Evolutionary conservation across 1,140 invertebrate genomes (phyloP).

Genomic region (Trichonephila clavata): DNA sequence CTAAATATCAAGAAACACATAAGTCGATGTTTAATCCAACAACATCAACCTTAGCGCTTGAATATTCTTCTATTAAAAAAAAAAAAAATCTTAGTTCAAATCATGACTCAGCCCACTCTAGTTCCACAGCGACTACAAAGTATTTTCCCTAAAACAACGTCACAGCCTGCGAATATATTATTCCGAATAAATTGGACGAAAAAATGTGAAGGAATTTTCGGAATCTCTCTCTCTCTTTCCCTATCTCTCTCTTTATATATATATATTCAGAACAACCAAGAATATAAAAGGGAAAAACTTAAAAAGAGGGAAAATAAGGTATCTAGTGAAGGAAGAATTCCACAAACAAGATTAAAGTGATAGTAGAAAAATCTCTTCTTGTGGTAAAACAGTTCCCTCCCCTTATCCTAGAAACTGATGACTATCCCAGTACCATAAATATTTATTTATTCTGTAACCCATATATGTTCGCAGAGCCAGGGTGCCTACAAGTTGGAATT

Average conservation of each 20-base stretch:
- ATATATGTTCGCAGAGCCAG: not conserved
- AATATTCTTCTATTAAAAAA: no score
- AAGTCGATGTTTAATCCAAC: no score
- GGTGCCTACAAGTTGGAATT: conserved; percentile 30
- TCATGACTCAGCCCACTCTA: not conserved
- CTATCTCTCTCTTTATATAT: not conserved
- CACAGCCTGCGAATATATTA: conserved; percentile 11
- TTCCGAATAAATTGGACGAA: conserved; percentile 51
- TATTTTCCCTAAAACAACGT: not conserved
- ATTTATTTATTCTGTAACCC: conserved; percentile 56
- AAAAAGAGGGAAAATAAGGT: not conserved
- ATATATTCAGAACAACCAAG: not conserved
- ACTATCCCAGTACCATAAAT: conserved; percentile 64
- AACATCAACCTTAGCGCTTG: no score
- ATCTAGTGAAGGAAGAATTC: not conserved
- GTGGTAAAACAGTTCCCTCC: conserved; percentile 7
- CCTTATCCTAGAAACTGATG: conserved; percentile 30
- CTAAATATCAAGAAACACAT: no score
- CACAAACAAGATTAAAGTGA: conserved; percentile 66
- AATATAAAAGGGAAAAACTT: conserved; percentile 15
- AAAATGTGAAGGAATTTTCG: conserved; percentile 2
- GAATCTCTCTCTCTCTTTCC: not conserved
- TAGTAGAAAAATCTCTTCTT: not conserved
- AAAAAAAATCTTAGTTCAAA: no score
- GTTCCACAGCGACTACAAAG: not conserved